Base-by-base conservation (phyloP, 2,797 vertebrate genomes). In the Bovichtus diacanthus region DNA sequence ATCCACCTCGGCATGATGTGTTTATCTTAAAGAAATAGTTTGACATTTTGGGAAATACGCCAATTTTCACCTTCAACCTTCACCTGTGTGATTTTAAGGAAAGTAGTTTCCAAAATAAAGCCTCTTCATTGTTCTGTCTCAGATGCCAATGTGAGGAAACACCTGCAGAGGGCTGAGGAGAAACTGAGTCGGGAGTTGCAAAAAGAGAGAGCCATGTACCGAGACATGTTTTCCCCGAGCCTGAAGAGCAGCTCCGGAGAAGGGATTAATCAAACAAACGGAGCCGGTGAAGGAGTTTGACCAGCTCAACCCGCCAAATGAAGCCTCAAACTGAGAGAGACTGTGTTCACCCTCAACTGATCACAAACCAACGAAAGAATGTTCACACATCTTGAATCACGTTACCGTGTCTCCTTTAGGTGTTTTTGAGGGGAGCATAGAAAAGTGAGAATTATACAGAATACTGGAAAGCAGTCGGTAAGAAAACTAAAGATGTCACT, bases 181-280 rank as follows among this genome's bases (percentile, higher is more conserved):
- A 95, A 94, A 80, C 94, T 97, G 56, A 95, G 76, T 64, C 91
- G 66, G 49, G 96, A 96, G 84, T 92, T 95, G 18, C 93, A 93
- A 80, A 96, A 94, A 69, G 96, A 97, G 85, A 96, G 94, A 79
- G 95, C 95, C 47, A 92, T 96, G 81, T 98, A 97, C 81, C 89
- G 93, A 84, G 96, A 95, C 81, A 98, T 98, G 97, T 97, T 98
- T 77, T 82, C 90, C 86, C 88, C 85, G 90, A 92, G 84, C 68
- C 51, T 56, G 19, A 91, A 86, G 47, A 73, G 69, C 39, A 46
- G 38, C 73, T 39, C 85, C 0, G 62, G 23, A 60, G 84, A 90
- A 9, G 74, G 23, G 56, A 82, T 85, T 54, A 89, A 89, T 76
- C 88, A 91, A 76, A 90, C 88, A 23, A 86, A 73, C 51, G 36